Percentiles rank a stretch among this genome's conserved stretches.
phyloP scores from a whole-genome alignment of 2,113 vertebrate species.

The Oryzias melastigma region DNA sequence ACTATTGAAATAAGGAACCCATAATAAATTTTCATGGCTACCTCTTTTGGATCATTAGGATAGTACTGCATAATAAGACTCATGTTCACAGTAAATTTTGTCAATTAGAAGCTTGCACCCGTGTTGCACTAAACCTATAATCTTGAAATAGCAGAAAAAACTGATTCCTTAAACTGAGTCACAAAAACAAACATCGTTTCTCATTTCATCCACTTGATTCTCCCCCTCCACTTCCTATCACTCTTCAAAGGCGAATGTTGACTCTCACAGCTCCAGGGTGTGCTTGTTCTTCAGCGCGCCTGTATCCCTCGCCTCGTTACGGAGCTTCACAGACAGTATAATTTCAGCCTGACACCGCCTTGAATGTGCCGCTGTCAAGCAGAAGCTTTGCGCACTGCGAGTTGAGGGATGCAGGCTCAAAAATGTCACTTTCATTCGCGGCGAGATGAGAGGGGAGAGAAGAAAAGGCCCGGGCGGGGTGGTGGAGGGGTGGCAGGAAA shows the following conservation, averaged over 20 bases:
- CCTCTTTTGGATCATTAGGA: too few species aligned
- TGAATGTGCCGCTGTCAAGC: constrained; percentile 73
- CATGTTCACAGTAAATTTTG: not conserved
- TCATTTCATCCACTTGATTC: constrained; percentile 62
- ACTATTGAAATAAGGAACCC: too few species aligned
- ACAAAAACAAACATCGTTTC: constrained; percentile 59
- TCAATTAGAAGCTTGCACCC: constrained; percentile 35
- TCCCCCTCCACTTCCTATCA: constrained; percentile 47
- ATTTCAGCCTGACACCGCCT: constrained; percentile 75
- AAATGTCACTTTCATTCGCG: constrained; percentile 75
- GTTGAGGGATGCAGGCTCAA: constrained; percentile 71
- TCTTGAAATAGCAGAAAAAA: constrained; percentile 52
- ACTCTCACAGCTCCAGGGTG: constrained; percentile 60
- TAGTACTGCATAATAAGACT: too few species aligned
- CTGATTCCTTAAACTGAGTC: constrained; percentile 38
- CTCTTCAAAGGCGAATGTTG: constrained; percentile 66
- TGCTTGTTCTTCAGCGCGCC: constrained; percentile 54
- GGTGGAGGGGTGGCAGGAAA: constrained; percentile 51
- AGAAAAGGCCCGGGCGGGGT: constrained; percentile 12
- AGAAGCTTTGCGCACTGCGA: constrained; percentile 47
- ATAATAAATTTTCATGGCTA: too few species aligned
- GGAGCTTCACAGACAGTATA: constrained; percentile 73
- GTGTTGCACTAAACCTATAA: constrained; percentile 31
- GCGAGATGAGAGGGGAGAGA: constrained; percentile 43
- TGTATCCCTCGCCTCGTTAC: constrained; percentile 71